Evolutionary conservation across 1,140 invertebrate species (phyloP), one percentile per base, ranked within the genome.

Genomic region (Penaeus japonicus): DNA sequence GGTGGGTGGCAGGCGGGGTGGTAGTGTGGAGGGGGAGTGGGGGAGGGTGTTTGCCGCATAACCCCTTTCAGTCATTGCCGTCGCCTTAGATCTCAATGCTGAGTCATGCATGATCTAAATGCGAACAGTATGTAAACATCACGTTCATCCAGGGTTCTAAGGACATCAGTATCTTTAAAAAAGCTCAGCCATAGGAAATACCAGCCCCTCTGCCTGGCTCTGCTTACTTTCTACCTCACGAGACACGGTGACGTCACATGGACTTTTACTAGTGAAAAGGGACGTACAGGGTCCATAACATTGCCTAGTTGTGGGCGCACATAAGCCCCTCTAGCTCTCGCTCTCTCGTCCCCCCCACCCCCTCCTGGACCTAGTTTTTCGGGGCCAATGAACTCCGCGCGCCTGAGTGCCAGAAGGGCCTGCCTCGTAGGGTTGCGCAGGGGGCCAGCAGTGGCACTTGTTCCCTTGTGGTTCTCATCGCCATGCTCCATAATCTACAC

Each of bases 401-500:
- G 47, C 17, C 39, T 88, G 87, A 88, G 87, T 88, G 87, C 87
- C 87, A 88, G 53, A 88, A 83, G 87, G 87, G 70, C 81, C 22
- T 35, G 57, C 39, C 54, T 32, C 15, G 84, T 85, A 55, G 70
- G 47, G 57, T 53, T 30, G 83, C 32, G 55, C 22, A 27, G 18
- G 55, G 77, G 87, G n/a, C 55, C 53, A 24, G 47, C 18, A 3
- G 62, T n/a, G 22, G 20, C 27, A 30, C 47, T 24, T 35, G 20
- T 18, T 80, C 54, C 87, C 87, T 78, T 88, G 30, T 88, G 27
- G 70, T 55, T 53, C 87, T 32, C 27, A 83, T 65, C 22, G 47
- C 80, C 65, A 62, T 39, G 87, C 80, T 84, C 80, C 87, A 88
- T 88, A 88, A 88, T 88, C 87, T 88, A 88, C 87, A 88, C 80